Evolutionary conservation across 2,888 invertebrate genomes (phyloP).

Genomic region (Callyntrura guangdongensis): DNA sequence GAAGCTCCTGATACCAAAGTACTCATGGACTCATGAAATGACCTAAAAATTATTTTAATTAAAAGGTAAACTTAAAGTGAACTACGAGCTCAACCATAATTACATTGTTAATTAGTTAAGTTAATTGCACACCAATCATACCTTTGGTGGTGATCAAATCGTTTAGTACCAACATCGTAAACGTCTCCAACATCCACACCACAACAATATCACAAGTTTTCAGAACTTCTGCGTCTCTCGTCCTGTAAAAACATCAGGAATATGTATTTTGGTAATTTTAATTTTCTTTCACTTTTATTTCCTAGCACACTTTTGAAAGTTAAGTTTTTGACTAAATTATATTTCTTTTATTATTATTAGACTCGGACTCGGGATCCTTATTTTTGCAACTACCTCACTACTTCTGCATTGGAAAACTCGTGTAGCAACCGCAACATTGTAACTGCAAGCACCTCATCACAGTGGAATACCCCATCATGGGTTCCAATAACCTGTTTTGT

Average conservation of each 20-base stretch:
- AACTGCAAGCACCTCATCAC: slow-evolving; percentile 98
- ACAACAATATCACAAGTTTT: slow-evolving; percentile 95
- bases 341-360: no score
- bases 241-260: slow-evolving; percentile 87
- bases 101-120: no score
- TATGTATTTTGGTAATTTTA: no score
- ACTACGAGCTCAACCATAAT: no score
- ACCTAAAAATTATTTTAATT: slow-evolving; percentile 85
- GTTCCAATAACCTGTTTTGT: no score
- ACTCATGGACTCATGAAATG: slow-evolving; percentile 90
- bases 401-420: slow-evolving; percentile 92
- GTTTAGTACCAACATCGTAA: slow-evolving; percentile 91
- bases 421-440: slow-evolving; percentile 94
- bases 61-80: not conserved
- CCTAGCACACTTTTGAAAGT: no score
- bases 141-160: slow-evolving; percentile 98
- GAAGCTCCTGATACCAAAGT: slow-evolving; percentile 87
- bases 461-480: slow-evolving; percentile 90
- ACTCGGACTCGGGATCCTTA: no score
- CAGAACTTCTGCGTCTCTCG: slow-evolving; percentile 88
- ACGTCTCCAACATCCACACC: slow-evolving; percentile 97
- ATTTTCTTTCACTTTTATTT: no score
- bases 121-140: slow-evolving; percentile 83
- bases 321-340: no score
- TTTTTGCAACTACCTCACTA: slow-evolving; percentile 91